A percentile compares a stretch with the other conserved stretches of the same genome.
Conservation (phyloP, 2,888 invertebrate species). For the Ischnus inquisitorius region DNA sequence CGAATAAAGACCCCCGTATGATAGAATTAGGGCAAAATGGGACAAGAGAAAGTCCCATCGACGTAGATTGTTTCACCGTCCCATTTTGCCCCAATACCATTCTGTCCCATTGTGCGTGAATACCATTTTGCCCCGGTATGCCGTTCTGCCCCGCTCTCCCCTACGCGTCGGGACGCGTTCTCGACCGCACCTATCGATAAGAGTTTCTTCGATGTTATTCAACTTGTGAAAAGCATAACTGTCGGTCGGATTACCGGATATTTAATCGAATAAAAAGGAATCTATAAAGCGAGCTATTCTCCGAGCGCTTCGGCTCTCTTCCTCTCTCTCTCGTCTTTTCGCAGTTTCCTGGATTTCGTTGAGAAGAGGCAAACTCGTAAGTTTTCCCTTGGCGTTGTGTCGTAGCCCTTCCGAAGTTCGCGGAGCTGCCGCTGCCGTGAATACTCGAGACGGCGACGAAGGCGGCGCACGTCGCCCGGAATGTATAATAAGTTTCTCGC, state of each 20-base stretch:
- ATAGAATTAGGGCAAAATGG: too few species aligned
- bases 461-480: conserved; percentile 45
- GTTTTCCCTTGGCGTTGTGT: conserved; percentile 40
- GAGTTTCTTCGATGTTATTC: conserved; percentile 6
- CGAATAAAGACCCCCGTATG: too few species aligned
- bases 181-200: too few species aligned
- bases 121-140: too few species aligned
- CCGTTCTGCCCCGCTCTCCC: too few species aligned
- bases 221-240: conserved; percentile 9
- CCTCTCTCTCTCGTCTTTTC: conserved; percentile 12
- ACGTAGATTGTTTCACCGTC: too few species aligned
- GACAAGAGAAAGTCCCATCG: too few species aligned
- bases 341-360: conserved; percentile 47
- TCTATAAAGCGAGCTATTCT: neutral
- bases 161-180: too few species aligned
- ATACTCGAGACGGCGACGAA: conserved; percentile 19
- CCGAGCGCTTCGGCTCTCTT: neutral
- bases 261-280: conserved; percentile 21
- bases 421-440: neutral
- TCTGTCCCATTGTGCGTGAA: too few species aligned
- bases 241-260: conserved; percentile 1
- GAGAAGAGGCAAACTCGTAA: conserved; percentile 45
- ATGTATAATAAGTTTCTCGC: conserved; percentile 46
- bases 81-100: too few species aligned
- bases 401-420: conserved; percentile 39